phyloP scores from a whole-genome alignment of 2,888 invertebrate genomes.

The Trichogramma dendrolimi region DNA sequence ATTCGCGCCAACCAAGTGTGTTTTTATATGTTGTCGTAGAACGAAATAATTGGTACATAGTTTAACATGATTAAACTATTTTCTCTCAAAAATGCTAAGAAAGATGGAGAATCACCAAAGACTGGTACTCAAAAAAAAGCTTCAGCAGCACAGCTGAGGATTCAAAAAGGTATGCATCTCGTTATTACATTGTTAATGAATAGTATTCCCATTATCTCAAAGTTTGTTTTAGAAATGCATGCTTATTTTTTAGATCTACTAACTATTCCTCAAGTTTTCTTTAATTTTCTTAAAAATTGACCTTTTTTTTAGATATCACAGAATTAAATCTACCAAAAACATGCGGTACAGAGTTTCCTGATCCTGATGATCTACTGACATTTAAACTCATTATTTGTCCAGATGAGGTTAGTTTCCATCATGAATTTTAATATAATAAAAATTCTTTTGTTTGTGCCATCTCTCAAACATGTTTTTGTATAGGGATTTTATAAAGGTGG shows the following conservation, averaged over 20 bases:
- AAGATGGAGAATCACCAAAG: slow-evolving; percentile 87
- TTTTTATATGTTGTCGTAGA: slow-evolving; percentile 19
- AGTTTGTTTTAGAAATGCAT: not conserved
- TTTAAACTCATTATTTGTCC: slow-evolving; percentile 95
- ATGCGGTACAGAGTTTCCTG: slow-evolving; percentile 92
- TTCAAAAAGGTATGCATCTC: slow-evolving; percentile 79
- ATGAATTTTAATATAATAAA: slow-evolving; percentile 4
- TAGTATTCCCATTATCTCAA: not conserved
- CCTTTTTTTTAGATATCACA: slow-evolving; percentile 77
- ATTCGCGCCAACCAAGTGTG: slow-evolving; percentile 17
- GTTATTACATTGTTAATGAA: not conserved
- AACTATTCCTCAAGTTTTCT: not conserved
- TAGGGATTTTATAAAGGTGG: slow-evolving; percentile 92
- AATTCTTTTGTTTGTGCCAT: not conserved
- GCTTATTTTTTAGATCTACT: not conserved
- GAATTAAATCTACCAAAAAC: slow-evolving; percentile 96
- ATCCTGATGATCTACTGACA: slow-evolving; percentile 91
- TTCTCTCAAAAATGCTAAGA: slow-evolving; percentile 96
- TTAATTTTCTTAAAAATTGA: not conserved
- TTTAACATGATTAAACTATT: slow-evolving; percentile 92
- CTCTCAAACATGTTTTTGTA: slow-evolving; percentile 30
- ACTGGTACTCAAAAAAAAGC: slow-evolving; percentile 82
- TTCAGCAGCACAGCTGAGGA: slow-evolving; percentile 93
- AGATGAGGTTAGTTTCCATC: slow-evolving; percentile 68
- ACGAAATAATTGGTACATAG: not conserved